Base-by-base conservation (phyloP, 2,797 vertebrate species). In the Gadopsis bispinosus region DNA sequence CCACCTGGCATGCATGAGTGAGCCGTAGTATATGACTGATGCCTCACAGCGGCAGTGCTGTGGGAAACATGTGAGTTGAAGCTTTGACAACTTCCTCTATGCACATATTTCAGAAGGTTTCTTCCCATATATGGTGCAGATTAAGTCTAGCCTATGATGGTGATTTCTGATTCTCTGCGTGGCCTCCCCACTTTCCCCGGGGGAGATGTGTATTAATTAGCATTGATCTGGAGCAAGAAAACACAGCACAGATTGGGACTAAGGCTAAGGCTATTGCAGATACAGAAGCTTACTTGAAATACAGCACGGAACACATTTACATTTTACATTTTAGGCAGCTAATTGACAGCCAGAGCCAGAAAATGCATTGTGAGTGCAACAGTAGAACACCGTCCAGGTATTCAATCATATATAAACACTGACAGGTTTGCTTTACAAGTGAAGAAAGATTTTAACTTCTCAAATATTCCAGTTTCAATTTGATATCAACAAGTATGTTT, bases 181-280 rank as follows among this genome's bases (percentile, higher is more conserved):
- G 83, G 82, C 85, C 77, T 85, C 72, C 55, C 29, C 14, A 33
- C 50, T 1, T 47, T 88, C 88, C 90, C 93, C 68, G 59, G 69
- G 88, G 90, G 84, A 87, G 75, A 80, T 77, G 83, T 87, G 86
- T 89, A 90, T 94, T 92, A 92, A 95, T 95, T 91, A 92, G 82
- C 90, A 91, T 92, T 88, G 90, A 93, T 94, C 92, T 82, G 81
- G 43, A 84, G 83, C 83, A 84, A 85, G 81, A 89, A 91, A 92
- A 93, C 83, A 87, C 69, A 72, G 41, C 82, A 84, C 75, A 75
- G 87, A 89, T 77, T 92, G 84, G 89, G 91, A 83, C 85, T n/a
- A 81, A 71, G 87, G 88, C 83, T 90, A 89, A 87, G 74, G 85
- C 84, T 61, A 77, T 77, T 77, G 55, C 77, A 81, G 77, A 87